phyloP scores from a whole-genome alignment of 2,888 invertebrate genomes.

The Drosophila prolongata region DNA sequence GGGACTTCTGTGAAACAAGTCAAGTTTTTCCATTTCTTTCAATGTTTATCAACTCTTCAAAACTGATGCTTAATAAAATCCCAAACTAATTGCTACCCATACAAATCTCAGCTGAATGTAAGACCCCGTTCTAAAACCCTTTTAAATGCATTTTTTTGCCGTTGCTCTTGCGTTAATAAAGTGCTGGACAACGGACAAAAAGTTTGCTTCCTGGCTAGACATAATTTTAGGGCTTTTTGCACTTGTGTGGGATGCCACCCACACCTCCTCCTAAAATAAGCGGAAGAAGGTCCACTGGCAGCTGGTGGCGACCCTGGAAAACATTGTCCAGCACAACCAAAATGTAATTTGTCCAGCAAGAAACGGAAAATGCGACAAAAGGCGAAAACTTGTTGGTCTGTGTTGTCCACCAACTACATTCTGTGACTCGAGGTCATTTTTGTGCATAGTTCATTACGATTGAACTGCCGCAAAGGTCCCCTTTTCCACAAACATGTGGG shows the following conservation, averaged over 20 bases:
- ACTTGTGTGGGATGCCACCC: conserved; percentile 47
- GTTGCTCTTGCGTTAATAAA: conserved; percentile 29
- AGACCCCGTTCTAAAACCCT: conserved; percentile 12
- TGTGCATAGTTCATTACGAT: conserved; percentile 79
- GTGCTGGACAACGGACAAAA: conserved; percentile 69
- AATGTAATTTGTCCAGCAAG: conserved; percentile 68
- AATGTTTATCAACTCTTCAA: neutral
- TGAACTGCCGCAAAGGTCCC: conserved; percentile 74
- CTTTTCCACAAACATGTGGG: conserved; percentile 24
- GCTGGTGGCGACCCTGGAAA: conserved; percentile 59
- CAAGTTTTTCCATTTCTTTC: neutral
- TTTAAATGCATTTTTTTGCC: conserved; percentile 7
- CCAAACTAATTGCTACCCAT: conserved; percentile 4
- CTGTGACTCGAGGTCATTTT: conserved; percentile 70
- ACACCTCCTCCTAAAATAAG: conserved; percentile 25
- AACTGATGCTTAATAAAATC: neutral
- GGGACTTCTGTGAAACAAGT: neutral
- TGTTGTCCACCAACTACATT: conserved; percentile 59
- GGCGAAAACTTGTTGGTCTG: conserved; percentile 45
- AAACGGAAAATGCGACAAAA: conserved; percentile 40
- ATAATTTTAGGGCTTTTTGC: conserved; percentile 67
- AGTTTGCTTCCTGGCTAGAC: conserved; percentile 77
- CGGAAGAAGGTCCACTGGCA: conserved; percentile 43
- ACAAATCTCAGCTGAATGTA: conserved; percentile 13
- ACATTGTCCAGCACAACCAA: conserved; percentile 38